Conservation (phyloP, 2,797 vertebrate genomes). For the Girardinus metallicus region DNA sequence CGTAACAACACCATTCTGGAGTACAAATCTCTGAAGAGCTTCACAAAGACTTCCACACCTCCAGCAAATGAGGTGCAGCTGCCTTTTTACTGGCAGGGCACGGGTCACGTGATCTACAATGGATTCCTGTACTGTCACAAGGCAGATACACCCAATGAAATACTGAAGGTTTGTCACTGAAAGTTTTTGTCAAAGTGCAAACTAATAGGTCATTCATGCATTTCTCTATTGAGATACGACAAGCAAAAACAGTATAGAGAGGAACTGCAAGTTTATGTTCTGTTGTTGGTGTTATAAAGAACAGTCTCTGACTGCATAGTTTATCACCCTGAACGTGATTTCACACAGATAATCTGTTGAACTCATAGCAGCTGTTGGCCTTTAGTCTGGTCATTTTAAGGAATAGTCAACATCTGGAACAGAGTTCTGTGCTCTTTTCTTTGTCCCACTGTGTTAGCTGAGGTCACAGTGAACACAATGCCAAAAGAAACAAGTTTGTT, state of each 20-base stretch:
- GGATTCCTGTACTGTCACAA: conserved; percentile 91
- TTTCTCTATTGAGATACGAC: background rate
- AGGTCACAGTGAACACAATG: conserved; percentile 29
- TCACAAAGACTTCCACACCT: conserved; percentile 77
- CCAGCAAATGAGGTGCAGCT: conserved; percentile 77
- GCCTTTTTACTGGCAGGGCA: conserved; percentile 89
- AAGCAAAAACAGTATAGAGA: background rate
- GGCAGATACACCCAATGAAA: conserved; percentile 86
- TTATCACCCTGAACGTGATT: conserved; percentile 8
- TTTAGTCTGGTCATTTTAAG: conserved; percentile 14
- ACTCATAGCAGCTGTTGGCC: conserved; percentile 3
- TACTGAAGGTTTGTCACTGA: conserved; percentile 82
- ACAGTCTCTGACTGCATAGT: background rate
- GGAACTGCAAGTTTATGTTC: background rate
- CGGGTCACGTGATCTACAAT: conserved; percentile 86
- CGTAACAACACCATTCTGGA: conserved; percentile 84
- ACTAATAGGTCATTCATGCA: background rate
- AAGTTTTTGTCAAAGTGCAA: background rate
- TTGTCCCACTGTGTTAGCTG: conserved; percentile 14
- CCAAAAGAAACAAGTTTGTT: conserved; percentile 37
- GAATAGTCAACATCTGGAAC: conserved; percentile 6
- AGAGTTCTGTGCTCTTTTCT: conserved; percentile 14
- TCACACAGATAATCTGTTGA: background rate
- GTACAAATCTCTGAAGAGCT: conserved; percentile 84
- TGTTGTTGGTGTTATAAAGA: background rate